phyloP scores from a whole-genome alignment of 1,140 invertebrate species.

The Branchinecta lynchi region DNA sequence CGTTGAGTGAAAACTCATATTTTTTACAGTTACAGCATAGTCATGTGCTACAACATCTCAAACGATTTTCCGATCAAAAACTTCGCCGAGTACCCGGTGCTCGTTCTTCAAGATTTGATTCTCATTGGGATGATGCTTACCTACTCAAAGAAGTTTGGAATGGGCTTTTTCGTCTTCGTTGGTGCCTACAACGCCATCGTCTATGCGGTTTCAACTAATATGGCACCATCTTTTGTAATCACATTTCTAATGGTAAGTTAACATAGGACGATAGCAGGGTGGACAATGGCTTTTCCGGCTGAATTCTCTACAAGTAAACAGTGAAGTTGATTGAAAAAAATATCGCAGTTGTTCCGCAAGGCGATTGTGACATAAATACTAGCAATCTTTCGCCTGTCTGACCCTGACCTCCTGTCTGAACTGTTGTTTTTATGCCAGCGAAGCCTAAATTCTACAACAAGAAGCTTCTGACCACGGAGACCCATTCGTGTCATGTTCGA shows the following conservation, averaged over 20 bases:
- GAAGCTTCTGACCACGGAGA: too few species aligned
- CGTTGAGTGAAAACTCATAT: neutral
- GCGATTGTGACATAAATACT: too few species aligned
- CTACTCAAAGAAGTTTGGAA: constrained; percentile 19
- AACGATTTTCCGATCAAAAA: constrained; percentile 22
- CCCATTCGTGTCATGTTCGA: too few species aligned
- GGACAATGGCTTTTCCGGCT: neutral
- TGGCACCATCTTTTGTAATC: constrained; percentile 21
- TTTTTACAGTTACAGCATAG: constrained; percentile 24
- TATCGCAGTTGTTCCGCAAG: too few species aligned
- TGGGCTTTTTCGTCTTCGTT: constrained; percentile 18
- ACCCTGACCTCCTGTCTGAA: too few species aligned
- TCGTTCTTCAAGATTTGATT: constrained; percentile 25
- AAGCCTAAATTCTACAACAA: too few species aligned
- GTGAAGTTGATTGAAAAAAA: too few species aligned
- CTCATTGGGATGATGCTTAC: constrained; percentile 23
- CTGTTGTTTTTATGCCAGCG: too few species aligned
- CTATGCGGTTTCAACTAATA: constrained; percentile 21
- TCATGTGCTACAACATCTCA: constrained; percentile 24
- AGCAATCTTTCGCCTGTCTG: too few species aligned
- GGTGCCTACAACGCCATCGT: constrained; percentile 24
- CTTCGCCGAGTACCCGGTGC: constrained; percentile 25
- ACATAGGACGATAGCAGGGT: neutral
- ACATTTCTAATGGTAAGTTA: constrained; percentile 23
- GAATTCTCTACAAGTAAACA: too few species aligned